A percentile compares a stretch with the other conserved stretches of the same genome.
Conservation (phyloP, 2,888 invertebrate species). For the Leptothorax acervorum region DNA sequence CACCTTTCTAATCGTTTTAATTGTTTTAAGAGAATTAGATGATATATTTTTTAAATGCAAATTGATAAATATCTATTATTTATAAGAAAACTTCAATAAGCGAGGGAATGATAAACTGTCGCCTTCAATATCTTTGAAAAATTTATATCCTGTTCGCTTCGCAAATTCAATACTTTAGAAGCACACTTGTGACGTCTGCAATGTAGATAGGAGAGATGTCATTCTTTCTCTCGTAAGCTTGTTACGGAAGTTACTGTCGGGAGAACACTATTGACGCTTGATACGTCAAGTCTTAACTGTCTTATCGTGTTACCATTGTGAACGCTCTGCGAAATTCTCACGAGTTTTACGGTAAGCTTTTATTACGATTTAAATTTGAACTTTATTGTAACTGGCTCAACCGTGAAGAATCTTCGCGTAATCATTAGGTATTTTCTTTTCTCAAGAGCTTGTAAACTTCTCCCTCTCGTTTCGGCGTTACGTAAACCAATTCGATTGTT, state of each 20-base stretch:
- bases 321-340: background rate
- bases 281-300: slow-evolving; percentile 9
- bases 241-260: slow-evolving; percentile 10
- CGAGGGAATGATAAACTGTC: background rate
- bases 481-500: slow-evolving; percentile 24
- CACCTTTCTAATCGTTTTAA: background rate
- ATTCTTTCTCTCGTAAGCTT: slow-evolving; percentile 12
- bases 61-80: background rate
- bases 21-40: background rate
- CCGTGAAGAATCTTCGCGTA: slow-evolving; percentile 33
- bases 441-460: background rate
- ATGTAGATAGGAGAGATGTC: background rate
- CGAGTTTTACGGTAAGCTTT: background rate
- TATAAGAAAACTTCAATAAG: background rate
- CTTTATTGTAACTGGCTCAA: background rate
- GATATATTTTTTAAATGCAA: background rate
- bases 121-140: background rate
- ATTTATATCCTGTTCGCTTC: background rate
- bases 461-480: background rate
- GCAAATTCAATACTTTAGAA: slow-evolving; percentile 13
- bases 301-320: slow-evolving; percentile 1
- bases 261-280: slow-evolving; percentile 1
- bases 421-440: slow-evolving; percentile 13
- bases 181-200: background rate
- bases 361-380: background rate